phyloP scores from a whole-genome alignment of 2,113 vertebrate genomes.

The Blennius ocellaris region DNA sequence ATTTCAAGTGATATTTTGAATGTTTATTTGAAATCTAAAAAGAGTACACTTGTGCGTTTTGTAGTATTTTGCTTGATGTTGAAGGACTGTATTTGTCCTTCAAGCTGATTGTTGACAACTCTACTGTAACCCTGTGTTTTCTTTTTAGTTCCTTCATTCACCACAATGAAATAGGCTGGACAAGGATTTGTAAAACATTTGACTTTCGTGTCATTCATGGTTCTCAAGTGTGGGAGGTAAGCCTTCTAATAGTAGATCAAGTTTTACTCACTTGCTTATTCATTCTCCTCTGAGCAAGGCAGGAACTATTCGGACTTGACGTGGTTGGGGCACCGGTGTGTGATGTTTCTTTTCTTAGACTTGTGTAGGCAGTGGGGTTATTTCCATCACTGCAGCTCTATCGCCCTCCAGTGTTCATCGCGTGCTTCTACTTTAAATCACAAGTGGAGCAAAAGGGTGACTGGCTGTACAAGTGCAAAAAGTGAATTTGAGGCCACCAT shows the following conservation, averaged over 20 bases:
- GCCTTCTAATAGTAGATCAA: background rate
- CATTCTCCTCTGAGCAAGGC: background rate
- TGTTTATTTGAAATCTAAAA: background rate
- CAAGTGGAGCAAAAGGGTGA: background rate
- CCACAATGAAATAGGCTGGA: no score
- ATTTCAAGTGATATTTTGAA: background rate
- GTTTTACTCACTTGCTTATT: background rate
- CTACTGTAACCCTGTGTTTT: background rate
- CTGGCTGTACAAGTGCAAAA: background rate
- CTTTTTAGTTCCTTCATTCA: background rate
- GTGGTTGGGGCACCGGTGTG: background rate
- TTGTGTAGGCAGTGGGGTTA: background rate
- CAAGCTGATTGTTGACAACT: background rate
- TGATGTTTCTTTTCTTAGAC: constrained; percentile 15
- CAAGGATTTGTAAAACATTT: no score
- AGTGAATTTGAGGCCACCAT: background rate
- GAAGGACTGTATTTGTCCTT: background rate
- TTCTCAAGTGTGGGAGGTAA: no score
- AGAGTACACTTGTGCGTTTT: background rate
- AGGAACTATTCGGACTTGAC: background rate
- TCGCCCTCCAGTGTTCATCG: constrained; percentile 35
- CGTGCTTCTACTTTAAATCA: background rate
- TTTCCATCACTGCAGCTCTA: constrained; percentile 8
- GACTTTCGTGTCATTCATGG: no score
- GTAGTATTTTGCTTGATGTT: background rate